Evolutionary conservation across 1,140 invertebrate species (phyloP).

Genomic region (Chironomus striatipennis): DNA sequence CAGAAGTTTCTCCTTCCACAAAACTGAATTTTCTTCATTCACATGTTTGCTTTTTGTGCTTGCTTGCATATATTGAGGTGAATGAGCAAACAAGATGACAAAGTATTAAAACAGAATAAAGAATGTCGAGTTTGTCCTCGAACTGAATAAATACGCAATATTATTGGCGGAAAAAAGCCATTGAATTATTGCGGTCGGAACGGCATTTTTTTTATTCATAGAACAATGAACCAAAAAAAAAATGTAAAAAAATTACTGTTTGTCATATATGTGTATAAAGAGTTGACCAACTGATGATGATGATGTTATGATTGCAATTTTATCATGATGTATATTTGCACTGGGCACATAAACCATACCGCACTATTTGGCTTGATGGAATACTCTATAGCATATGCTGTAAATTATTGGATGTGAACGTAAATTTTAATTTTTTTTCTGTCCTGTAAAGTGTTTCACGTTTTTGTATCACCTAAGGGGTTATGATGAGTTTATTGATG

Average conservation of each 20-base stretch:
- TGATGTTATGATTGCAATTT: constrained; percentile 14
- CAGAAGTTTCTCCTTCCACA: background rate
- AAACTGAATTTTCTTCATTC: no score
- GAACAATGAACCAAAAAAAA: background rate
- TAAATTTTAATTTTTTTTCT: no score
- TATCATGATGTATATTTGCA: constrained; percentile 6
- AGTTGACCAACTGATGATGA: background rate
- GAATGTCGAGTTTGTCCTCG: no score
- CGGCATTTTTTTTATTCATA: background rate
- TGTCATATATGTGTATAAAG: background rate
- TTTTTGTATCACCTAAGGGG: no score
- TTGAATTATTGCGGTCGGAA: background rate
- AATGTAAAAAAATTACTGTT: background rate
- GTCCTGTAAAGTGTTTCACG: no score
- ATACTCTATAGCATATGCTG: background rate
- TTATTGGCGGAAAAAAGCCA: constrained; percentile 1
- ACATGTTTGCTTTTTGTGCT: no score
- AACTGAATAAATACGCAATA: background rate
- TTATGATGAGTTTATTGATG: no score
- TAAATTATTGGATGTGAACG: no score
- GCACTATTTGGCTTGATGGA: background rate
- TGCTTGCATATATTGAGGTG: background rate
- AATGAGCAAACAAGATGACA: constrained; percentile 8
- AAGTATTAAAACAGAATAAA: background rate
- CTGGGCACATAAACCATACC: constrained; percentile 9